A percentile compares a stretch with the other conserved stretches of the same genome.
Conservation (phyloP, 2,888 invertebrate genomes). For the Campoletis raptor region DNA sequence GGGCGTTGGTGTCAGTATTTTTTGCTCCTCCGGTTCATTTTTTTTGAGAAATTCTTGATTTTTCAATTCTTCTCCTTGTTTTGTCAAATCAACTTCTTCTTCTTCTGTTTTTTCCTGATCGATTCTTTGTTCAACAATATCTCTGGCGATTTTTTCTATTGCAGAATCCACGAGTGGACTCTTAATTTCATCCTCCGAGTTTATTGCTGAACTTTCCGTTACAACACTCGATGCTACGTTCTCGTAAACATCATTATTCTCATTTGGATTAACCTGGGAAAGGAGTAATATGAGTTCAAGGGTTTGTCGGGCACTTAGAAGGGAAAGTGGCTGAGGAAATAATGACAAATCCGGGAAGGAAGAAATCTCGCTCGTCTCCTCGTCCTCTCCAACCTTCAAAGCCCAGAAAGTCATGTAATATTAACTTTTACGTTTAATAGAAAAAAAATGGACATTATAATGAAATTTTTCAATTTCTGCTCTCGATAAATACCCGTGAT, state of each 20-base stretch:
- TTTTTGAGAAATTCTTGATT: background rate
- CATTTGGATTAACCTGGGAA: slow-evolving; percentile 70
- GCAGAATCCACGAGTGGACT: background rate
- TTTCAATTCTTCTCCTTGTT: background rate
- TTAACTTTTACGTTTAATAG: slow-evolving; percentile 38
- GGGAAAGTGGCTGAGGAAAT: slow-evolving; percentile 73
- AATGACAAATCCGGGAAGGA: slow-evolving; percentile 71
- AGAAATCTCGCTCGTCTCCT: slow-evolving; percentile 72
- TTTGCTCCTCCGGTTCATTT: background rate
- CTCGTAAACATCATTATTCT: slow-evolving; percentile 65
- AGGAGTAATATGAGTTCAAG: slow-evolving; percentile 78
- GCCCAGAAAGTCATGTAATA: slow-evolving; percentile 54
- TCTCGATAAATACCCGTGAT: background rate
- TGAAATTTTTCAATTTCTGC: background rate
- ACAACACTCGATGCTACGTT: slow-evolving; percentile 54
- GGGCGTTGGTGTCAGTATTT: background rate
- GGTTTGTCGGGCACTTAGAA: slow-evolving; percentile 78
- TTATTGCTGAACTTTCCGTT: slow-evolving; percentile 3
- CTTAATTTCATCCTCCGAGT: background rate
- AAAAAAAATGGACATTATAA: background rate
- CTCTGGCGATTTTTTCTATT: background rate
- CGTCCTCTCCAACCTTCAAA: slow-evolving; percentile 81
- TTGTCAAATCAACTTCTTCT: background rate
- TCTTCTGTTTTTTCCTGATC: background rate
- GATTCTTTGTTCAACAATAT: background rate